Evolutionary conservation across 2,888 invertebrate genomes (phyloP), one percentile per base, ranked within the genome.

Genomic region (Mellilla xanthometata): DNA sequence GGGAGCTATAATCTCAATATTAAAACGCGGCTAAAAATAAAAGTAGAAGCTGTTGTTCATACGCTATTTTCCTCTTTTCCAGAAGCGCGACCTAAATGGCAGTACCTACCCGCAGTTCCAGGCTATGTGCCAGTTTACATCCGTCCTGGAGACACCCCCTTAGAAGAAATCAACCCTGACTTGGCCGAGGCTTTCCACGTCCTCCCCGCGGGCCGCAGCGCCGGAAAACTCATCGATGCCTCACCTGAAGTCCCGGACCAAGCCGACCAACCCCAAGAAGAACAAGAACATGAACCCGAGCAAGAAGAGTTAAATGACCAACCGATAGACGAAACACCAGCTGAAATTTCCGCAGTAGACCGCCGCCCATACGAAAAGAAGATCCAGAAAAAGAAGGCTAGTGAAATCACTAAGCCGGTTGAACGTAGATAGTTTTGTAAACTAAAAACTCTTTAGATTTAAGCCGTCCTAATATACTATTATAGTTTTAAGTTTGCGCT

Each of bases 61-160:
- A n/a, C n/a, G n/a, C n/a, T n/a, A n/a, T n/a, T n/a, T n/a, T n/a
- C n/a, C n/a, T n/a, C 44, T 27, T 54, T 90, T 91, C 7, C 89
- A 93, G 93, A 91, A 74, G 91, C 91, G 30, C 90, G 91, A 36
- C 92, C 92, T n/a, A 79, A 77, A 65, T 91, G 93, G 76, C 95
- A 95, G 79, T 91, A 91, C 67, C 84, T 96, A 36, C 93, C 93
- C 29, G 92, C 91, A 19, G 85, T 92, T 52, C 93, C 93, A 6
- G 96, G 95, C 30, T 94, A 93, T 76, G 92, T 96, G 39, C 95
- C 95, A 5, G 96, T 96, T 46, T 96, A 95, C 80, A 95, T 96
- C 67, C 91, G 95, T 35, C 82, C 92, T 29, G 95, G 95, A 2
- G 93, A 95, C 78, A 94, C 94, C 12, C 94, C 95, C 0, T 84